These are phyloP conservation scores for Tipula helvola DNA, from an alignment of 2,888 invertebrate genomes.

Conservation along the genomic window DNA sequence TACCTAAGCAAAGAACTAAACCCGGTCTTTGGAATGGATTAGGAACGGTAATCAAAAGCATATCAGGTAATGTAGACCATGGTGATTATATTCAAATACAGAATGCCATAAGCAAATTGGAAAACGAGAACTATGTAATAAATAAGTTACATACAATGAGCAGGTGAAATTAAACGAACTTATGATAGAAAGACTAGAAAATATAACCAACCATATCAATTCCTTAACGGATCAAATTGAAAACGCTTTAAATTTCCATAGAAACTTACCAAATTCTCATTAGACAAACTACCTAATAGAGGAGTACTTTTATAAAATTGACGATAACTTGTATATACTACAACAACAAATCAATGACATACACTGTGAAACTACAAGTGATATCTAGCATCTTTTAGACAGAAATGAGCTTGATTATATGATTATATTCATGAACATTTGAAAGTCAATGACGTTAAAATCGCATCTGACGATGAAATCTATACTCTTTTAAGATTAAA, in stretches of 20 bases:
- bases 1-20: background rate
- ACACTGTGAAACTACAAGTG: background rate
- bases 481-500: too few relatives aligned
- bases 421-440: too few relatives aligned
- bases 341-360: background rate
- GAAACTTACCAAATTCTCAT: background rate
- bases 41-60: background rate
- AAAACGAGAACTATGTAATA: too few relatives aligned
- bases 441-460: too few relatives aligned
- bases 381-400: background rate
- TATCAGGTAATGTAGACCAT: background rate
- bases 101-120: background rate
- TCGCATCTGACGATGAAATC: too few relatives aligned
- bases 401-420: background rate
- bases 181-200: background rate
- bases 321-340: background rate
- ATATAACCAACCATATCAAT: background rate
- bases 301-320: background rate
- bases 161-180: background rate
- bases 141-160: background rate
- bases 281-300: background rate
- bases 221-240: background rate
- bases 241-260: background rate
- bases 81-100: background rate
- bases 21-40: background rate